Conservation (phyloP, 2,113 vertebrate genomes). For the Oostethus manadensis region DNA sequence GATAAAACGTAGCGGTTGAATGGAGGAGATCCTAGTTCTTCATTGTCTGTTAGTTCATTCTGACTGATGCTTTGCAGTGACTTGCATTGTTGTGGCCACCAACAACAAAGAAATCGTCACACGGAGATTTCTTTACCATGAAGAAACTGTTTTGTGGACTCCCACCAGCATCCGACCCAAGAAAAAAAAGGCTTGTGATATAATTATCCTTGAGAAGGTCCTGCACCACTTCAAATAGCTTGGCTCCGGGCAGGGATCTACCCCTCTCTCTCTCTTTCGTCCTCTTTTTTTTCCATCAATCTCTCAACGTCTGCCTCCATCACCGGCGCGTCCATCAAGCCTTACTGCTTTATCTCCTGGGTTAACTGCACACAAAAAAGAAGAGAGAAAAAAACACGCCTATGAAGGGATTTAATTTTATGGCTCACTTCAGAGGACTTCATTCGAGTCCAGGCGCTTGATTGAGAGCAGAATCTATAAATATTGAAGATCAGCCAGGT, state of each 20-base stretch:
- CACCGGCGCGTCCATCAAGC: slow-evolving; percentile 1
- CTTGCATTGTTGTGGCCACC: no score
- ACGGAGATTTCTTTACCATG: neutral
- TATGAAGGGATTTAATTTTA: slow-evolving; percentile 47
- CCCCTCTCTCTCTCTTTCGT: slow-evolving; percentile 18
- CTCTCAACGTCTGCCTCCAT: slow-evolving; percentile 1
- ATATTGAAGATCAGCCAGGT: slow-evolving; percentile 23
- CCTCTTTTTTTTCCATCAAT: slow-evolving; percentile 40
- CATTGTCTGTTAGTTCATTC: no score
- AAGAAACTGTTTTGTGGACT: neutral
- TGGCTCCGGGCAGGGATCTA: slow-evolving; percentile 44
- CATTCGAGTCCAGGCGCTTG: slow-evolving; percentile 31
- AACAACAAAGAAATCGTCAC: neutral
- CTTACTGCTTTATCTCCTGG: slow-evolving; percentile 27
- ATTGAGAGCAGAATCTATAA: slow-evolving; percentile 30
- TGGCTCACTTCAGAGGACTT: slow-evolving; percentile 41
- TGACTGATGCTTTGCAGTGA: no score
- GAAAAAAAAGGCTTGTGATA: neutral
- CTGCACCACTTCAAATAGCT: slow-evolving; percentile 31
- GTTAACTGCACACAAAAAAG: slow-evolving; percentile 7
- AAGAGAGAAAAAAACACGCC: slow-evolving; percentile 12
- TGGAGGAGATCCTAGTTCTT: no score
- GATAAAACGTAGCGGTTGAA: no score
- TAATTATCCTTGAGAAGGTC: slow-evolving; percentile 43
- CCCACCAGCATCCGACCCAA: neutral